Conservation (phyloP, 2,888 invertebrate species). For the Hecatera dysodea region DNA sequence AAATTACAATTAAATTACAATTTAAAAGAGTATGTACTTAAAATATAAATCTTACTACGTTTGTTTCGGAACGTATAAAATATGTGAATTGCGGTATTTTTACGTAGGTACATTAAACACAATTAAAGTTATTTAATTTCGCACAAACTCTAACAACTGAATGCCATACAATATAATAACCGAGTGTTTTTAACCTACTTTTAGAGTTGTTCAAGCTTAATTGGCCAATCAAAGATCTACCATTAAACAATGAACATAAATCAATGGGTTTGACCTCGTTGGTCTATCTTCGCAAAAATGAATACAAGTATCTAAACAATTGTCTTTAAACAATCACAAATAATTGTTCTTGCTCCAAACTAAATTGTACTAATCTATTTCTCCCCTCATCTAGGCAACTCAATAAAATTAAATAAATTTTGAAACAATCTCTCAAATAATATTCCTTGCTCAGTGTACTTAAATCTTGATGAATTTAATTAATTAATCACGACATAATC, state of each 20-base stretch:
- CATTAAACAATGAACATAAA: neutral
- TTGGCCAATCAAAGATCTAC: neutral
- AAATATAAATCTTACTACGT: conserved; percentile 11
- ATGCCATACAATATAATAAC: too few species aligned
- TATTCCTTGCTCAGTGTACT: conserved; percentile 46
- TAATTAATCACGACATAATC: conserved; percentile 70
- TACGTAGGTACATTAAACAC: neutral
- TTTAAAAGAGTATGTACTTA: neutral
- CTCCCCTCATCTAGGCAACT: neutral
- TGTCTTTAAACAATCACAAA: conserved; percentile 14
- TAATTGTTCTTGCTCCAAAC: conserved; percentile 8
- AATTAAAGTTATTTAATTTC: neutral
- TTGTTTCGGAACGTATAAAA: conserved; percentile 6
- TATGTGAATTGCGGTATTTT: neutral
- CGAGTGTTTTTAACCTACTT: neutral
- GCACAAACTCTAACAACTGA: neutral
- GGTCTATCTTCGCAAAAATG: neutral
- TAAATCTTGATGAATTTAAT: conserved; percentile 66
- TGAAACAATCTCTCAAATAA: conserved; percentile 42
- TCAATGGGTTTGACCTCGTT: neutral
- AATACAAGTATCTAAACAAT: conserved; percentile 17
- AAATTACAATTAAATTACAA: too few species aligned
- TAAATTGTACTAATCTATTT: neutral
- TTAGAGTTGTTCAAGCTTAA: neutral
- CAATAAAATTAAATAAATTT: conserved; percentile 38